Evolutionary conservation across 1,140 invertebrate species (phyloP).

Genomic region (Lordiphosa collinella): DNA sequence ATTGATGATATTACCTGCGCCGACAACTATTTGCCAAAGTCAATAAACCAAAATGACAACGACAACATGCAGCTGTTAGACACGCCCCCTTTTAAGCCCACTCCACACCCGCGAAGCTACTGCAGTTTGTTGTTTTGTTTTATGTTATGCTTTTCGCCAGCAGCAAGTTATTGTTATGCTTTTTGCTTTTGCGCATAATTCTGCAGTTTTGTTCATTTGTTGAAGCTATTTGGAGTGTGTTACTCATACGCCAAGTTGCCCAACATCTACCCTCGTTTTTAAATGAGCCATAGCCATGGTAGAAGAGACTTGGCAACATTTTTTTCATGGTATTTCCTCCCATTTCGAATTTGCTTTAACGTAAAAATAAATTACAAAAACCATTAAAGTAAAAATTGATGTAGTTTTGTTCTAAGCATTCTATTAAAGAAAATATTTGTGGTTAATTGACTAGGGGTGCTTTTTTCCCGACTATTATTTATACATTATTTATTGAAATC

Average conservation of each 20-base stretch:
- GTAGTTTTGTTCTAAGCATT: too few species aligned
- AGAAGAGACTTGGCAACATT: slow-evolving; percentile 40
- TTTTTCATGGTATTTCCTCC: slow-evolving; percentile 36
- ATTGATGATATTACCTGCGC: slow-evolving; percentile 75
- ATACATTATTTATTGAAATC: too few species aligned
- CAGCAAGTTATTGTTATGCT: slow-evolving; percentile 73
- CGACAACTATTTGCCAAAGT: slow-evolving; percentile 75
- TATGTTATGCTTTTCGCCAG: slow-evolving; percentile 37
- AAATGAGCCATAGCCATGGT: slow-evolving; percentile 60
- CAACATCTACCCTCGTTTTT: slow-evolving; percentile 22
- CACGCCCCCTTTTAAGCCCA: background rate
- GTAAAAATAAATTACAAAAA: too few species aligned
- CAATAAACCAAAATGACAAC: slow-evolving; percentile 73
- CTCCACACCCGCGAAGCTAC: background rate
- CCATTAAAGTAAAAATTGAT: too few species aligned
- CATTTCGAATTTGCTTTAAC: slow-evolving; percentile 68
- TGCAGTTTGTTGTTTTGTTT: slow-evolving; percentile 31
- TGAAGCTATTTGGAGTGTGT: slow-evolving; percentile 64
- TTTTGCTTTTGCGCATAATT: slow-evolving; percentile 74
- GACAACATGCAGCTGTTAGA: slow-evolving; percentile 15
- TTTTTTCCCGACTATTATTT: too few species aligned
- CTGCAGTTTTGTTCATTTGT: slow-evolving; percentile 52
- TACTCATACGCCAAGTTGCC: slow-evolving; percentile 67
- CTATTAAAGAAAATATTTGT: too few species aligned
- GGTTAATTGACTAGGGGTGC: too few species aligned